These are phyloP conservation scores for Phalacrocorax pelagicus DNA, from an alignment of 2,113 vertebrate species.

Conservation along the genomic window DNA sequence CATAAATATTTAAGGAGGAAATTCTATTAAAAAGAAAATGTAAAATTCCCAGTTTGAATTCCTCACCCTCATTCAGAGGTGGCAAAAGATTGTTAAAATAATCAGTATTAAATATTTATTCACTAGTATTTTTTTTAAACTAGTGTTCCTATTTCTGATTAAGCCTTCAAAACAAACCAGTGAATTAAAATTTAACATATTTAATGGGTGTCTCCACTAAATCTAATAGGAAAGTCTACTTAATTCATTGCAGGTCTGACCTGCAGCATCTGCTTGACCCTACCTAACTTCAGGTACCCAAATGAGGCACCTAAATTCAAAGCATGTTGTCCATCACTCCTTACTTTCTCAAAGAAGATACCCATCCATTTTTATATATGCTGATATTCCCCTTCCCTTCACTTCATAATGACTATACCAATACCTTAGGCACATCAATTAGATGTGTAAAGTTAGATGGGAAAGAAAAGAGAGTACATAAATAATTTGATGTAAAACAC, in stretches of 20 bases:
- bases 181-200: not conserved
- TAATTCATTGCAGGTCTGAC: not conserved
- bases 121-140: not conserved
- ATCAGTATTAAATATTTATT: not conserved
- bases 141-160: not conserved
- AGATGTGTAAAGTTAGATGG: not conserved
- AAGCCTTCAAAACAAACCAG: not conserved
- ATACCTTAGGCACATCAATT: not conserved
- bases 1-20: not conserved
- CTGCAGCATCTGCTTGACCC: not conserved
- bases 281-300: not conserved
- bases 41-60: not conserved
- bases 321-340: not conserved
- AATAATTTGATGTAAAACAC: not conserved
- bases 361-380: not conserved
- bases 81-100: not conserved
- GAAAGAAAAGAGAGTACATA: not conserved
- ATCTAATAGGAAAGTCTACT: not conserved
- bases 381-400: not conserved
- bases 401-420: not conserved
- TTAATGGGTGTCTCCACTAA: not conserved
- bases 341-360: not conserved
- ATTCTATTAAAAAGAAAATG: not conserved
- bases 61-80: not conserved
- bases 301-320: not conserved